These are phyloP conservation scores for Lepas anatifera DNA, from an alignment of 2,888 invertebrate genomes.

Conservation along the genomic window DNA sequence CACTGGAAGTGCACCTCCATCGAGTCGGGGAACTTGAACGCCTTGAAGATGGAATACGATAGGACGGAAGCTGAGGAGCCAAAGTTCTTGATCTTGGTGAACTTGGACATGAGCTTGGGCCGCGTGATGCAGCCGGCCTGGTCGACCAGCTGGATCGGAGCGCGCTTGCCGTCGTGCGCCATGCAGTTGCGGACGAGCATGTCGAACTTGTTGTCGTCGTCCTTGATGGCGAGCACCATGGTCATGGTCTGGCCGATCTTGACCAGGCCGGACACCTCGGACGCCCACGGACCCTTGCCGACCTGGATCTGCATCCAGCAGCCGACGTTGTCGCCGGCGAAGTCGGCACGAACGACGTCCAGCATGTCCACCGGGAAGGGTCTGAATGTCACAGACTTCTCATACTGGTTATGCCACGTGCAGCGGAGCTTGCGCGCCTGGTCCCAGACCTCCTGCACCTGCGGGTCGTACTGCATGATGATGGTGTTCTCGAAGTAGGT, in stretches of 20 bases:
- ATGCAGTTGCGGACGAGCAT: conserved; percentile 90
- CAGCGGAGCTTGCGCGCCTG: conserved; percentile 82
- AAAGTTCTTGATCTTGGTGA: conserved; percentile 90
- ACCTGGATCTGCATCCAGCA: conserved; percentile 98
- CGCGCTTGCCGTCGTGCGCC: conserved; percentile 85
- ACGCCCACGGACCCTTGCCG: conserved; percentile 94
- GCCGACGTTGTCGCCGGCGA: conserved; percentile 88
- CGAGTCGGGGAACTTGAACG: conserved; percentile 89
- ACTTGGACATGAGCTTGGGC: conserved; percentile 83
- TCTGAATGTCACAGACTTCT: conserved; percentile 85
- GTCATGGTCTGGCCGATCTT: conserved; percentile 96
- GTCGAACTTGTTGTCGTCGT: conserved; percentile 90
- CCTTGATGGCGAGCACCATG: conserved; percentile 90
- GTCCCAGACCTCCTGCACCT: conserved; percentile 92
- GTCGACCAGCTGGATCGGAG: conserved; percentile 85
- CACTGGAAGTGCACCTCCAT: conserved; percentile 96
- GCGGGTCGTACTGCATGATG: conserved; percentile 83
- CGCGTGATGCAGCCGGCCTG: conserved; percentile 83
- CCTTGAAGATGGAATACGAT: conserved; percentile 58
- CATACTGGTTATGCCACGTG: conserved; percentile 91
- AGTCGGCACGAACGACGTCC: conserved; percentile 86
- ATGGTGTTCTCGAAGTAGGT: conserved; percentile 90
- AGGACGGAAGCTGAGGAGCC: conserved; percentile 84
- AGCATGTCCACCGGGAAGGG: conserved; percentile 93
- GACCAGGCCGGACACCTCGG: conserved; percentile 87